Percentiles rank a stretch among this genome's conserved stretches.
Conservation (phyloP, 2,113 vertebrate species). For the Maccullochella peelii region DNA sequence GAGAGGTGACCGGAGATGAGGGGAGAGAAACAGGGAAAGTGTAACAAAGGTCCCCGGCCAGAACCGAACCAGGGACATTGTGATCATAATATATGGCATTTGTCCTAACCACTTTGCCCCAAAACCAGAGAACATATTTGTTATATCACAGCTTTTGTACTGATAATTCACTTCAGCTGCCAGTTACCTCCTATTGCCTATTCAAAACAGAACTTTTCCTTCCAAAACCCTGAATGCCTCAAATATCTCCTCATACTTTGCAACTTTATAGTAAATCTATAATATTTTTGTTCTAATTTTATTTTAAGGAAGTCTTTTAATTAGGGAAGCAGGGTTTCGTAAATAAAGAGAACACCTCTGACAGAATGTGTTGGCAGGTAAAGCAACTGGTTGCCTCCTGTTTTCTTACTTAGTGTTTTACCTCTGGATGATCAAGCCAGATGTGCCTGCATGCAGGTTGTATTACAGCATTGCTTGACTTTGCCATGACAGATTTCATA, state of each 20-base stretch:
- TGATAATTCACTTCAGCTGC: not conserved
- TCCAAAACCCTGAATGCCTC: not conserved
- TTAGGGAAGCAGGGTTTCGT: not conserved
- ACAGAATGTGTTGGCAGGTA: not conserved
- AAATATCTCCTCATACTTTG: not conserved
- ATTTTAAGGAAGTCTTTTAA: not conserved
- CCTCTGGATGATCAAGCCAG: slow-evolving; percentile 1
- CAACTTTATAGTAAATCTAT: not conserved
- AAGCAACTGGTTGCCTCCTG: not conserved
- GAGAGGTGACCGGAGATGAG: not conserved
- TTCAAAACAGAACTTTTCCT: not conserved
- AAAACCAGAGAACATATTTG: not conserved
- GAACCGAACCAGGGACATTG: not conserved
- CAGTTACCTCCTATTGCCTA: too few species aligned
- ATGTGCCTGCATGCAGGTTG: slow-evolving; percentile 4
- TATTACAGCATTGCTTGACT: not conserved
- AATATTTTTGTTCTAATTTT: not conserved
- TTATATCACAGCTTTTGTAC: not conserved
- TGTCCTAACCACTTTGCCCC: not conserved
- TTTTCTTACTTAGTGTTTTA: not conserved
- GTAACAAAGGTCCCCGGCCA: not conserved
- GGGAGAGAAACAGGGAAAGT: not conserved
- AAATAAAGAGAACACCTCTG: slow-evolving; percentile 1
- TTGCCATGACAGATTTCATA: not conserved
- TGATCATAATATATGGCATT: not conserved